Evolutionary conservation across 2,888 invertebrate genomes (phyloP), one percentile per base, ranked within the genome.

Genomic region (Xestobium rufovillosum): DNA sequence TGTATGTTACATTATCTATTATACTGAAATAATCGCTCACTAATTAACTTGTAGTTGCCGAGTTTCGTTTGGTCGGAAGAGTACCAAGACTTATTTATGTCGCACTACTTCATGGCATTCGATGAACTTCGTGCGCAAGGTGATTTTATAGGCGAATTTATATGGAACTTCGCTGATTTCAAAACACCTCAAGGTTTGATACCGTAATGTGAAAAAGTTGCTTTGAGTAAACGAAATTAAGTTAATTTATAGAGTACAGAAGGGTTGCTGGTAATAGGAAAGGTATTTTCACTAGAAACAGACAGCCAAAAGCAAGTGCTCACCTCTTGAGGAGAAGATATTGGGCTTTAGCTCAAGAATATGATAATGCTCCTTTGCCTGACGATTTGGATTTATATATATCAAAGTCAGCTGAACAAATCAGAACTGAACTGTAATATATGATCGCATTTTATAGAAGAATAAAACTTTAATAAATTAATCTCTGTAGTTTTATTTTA

Each of bases 131-230:
- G 89, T 33, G 67, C 67, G 2, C 65, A 74, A 35, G 75, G 77
- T n/a, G n/a, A n/a, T n/a, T n/a, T n/a, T n/a, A n/a, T n/a, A n/a
- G n/a, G n/a, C n/a, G n/a, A n/a, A n/a, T 3, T 86, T 71, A 86
- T 95, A 26, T 96, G 95, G 96, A 96, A 95, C 65, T 96, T 95
- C 65, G 96, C 95, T 1, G 96, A 96, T 62, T 96, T 96, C 59
- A 87, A 90, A 65, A 96, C 96, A 4, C 82, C 81, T 31, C 87
- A 92, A 71, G 40, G 43, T 43, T 32, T 3, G n/a, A n/a, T n/a
- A n/a, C n/a, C n/a, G n/a, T n/a, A n/a, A n/a, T n/a, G n/a, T n/a
- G n/a, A n/a, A n/a, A n/a, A n/a, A n/a, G n/a, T 14, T 8, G 23
- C 17, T 9, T 33, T 10, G n/a, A n/a, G n/a, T n/a, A n/a, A n/a